Percentiles rank a stretch among this genome's conserved stretches.
Conservation (phyloP, 2,113 vertebrate species). For the Mustela lutreola region DNA sequence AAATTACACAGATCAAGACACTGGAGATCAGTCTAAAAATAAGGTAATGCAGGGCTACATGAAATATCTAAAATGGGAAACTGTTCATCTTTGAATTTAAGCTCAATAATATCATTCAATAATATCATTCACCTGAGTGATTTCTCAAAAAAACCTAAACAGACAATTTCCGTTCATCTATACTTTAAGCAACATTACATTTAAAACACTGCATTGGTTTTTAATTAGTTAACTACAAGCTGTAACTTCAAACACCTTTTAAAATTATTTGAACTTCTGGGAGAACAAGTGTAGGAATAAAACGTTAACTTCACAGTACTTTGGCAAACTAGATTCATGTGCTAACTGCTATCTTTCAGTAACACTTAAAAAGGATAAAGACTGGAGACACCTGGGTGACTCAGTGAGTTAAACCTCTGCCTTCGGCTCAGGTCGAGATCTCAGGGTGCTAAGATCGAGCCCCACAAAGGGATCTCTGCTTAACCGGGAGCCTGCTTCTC, state of each 20-base stretch:
- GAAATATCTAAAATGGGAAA: not conserved
- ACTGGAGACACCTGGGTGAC: too few relatives aligned
- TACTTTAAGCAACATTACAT: not conserved
- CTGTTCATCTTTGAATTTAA: not conserved
- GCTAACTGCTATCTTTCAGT: not conserved
- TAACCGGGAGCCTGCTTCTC: too few relatives aligned
- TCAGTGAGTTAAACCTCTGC: too few relatives aligned
- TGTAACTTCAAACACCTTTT: slow-evolving; percentile 30
- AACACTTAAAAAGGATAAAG: not conserved
- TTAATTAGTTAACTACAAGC: slow-evolving; percentile 13
- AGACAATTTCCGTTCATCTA: not conserved
- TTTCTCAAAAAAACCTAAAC: not conserved
- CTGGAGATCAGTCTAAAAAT: not conserved
- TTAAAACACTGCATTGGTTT: not conserved
- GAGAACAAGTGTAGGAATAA: not conserved
- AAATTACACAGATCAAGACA: slow-evolving; percentile 26
- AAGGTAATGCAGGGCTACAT: not conserved
- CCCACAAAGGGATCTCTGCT: too few relatives aligned
- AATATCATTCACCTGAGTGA: not conserved
- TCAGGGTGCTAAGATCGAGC: too few relatives aligned
- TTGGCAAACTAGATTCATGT: slow-evolving; percentile 29
- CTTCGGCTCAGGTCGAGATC: too few relatives aligned
- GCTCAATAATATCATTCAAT: not conserved
- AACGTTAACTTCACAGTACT: not conserved
- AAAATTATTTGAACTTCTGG: slow-evolving; percentile 41